Evolutionary conservation across 1,140 invertebrate species (phyloP).

Genomic region (Coelopa frigida): DNA sequence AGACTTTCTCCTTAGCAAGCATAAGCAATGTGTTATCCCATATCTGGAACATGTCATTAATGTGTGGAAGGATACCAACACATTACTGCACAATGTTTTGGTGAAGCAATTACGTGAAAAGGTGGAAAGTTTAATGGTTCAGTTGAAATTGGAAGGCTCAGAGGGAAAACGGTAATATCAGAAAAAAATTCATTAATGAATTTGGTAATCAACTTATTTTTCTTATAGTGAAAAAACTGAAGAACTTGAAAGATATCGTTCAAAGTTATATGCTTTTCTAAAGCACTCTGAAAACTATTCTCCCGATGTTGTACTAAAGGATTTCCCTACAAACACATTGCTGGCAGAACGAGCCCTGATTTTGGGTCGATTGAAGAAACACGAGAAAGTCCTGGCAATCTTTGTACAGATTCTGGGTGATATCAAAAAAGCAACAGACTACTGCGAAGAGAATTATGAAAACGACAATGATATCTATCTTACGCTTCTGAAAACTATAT

Average conservation of each 20-base stretch:
- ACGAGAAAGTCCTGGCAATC: constrained; percentile 86
- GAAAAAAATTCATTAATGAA: background rate
- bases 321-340: constrained; percentile 79
- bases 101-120: constrained; percentile 77
- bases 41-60: constrained; percentile 93
- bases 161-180: background rate
- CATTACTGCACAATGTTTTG: constrained; percentile 84
- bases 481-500: constrained; percentile 55
- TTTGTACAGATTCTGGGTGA: constrained; percentile 80
- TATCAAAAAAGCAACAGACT: constrained; percentile 70
- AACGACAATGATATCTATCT: constrained; percentile 60
- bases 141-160: constrained; percentile 17
- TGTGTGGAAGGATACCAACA: constrained; percentile 78
- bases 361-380: constrained; percentile 79
- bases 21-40: constrained; percentile 74
- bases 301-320: constrained; percentile 77
- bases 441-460: constrained; percentile 68
- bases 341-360: constrained; percentile 92
- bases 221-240: background rate
- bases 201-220: background rate
- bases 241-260: constrained; percentile 27
- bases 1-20: constrained; percentile 77
- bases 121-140: constrained; percentile 27
- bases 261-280: constrained; percentile 79
- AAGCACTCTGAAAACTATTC: constrained; percentile 76